Evolutionary conservation across 1,140 invertebrate genomes (phyloP), one percentile per base, ranked within the genome.

Genomic region (Hypothenemus hampei): DNA sequence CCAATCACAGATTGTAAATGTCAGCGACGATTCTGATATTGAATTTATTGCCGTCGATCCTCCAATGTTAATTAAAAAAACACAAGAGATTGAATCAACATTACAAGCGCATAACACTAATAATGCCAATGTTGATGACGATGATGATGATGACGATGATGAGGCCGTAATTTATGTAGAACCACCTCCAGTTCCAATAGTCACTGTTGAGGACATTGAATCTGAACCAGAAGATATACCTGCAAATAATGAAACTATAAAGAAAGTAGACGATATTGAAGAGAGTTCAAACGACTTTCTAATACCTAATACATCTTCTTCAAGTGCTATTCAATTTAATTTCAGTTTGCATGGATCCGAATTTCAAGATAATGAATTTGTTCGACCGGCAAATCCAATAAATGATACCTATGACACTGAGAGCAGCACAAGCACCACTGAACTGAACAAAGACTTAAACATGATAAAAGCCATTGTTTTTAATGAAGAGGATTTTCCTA

Each of bases 401-500:
- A 43, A 15, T 11, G 64, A 65, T 29, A 37, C 51, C 26, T 67
- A 59, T 48, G 65, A 67, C 47, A 68, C 62, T 20, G 65, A 67
- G 52, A 67, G 65, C 45, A 65, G 62, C 36, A 62, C 57, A 11
- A 68, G 66, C 35, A 65, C 63, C 3, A 49, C 54, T 7, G 54
- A 57, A 16, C 35, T 57, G n/a, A 41, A 39, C 15, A 63, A 48
- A 46, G 65, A 65, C 29, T 29, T 24, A 0, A 57, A 39, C n/a
- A 16, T 49, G 31, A 47, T 60, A 8, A 65, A 66, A 58, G 60
- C 45, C 11, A 52, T 57, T n/a, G 56, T 62, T 21, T 68, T 68
- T 56, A 60, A 58, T 45, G 64, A 63, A 47, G 46, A 65, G 8
- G 65, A 65, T 26, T 67, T 67, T 54, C 65, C 64, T 7, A 65